phyloP scores from a whole-genome alignment of 2,888 invertebrate species.

The Xylota segnis region DNA sequence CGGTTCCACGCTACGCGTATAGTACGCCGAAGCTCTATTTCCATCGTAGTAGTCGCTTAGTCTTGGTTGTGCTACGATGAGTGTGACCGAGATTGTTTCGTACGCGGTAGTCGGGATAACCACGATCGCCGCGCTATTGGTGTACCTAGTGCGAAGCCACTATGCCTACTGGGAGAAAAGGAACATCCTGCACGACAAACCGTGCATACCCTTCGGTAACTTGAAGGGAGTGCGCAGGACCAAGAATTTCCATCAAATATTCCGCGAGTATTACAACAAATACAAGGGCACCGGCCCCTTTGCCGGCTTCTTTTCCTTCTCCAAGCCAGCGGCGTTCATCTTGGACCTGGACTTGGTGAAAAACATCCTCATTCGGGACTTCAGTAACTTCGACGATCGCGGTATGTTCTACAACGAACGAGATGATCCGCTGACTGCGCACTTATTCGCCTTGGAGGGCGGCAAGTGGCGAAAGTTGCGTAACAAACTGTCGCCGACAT shows the following conservation, averaged over 20 bases:
- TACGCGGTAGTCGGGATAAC: conserved; percentile 11
- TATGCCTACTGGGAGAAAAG: conserved; percentile 78
- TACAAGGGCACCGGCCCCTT: conserved; percentile 80
- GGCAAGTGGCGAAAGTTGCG: conserved; percentile 83
- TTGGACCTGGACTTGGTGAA: conserved; percentile 82
- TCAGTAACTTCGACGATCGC: conserved; percentile 81
- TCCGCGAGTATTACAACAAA: conserved; percentile 79
- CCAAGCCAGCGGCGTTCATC: conserved; percentile 80
- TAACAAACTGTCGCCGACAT: conserved; percentile 79
- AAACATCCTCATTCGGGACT: conserved; percentile 80
- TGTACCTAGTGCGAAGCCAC: conserved; percentile 27
- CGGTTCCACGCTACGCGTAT: neutral
- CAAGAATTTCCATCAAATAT: conserved; percentile 78
- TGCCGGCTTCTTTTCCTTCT: conserved; percentile 81
- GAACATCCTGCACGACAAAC: conserved; percentile 78
- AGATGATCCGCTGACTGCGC: conserved; percentile 83
- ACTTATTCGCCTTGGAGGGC: conserved; percentile 84
- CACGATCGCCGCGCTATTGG: conserved; percentile 7
- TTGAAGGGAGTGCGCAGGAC: conserved; percentile 72
- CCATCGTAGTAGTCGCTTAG: conserved; percentile 19
- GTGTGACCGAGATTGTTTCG: conserved; percentile 11
- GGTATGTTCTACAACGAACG: conserved; percentile 81
- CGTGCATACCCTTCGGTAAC: conserved; percentile 79
- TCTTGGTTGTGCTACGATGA: conserved; percentile 26
- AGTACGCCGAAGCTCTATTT: neutral